A percentile compares a stretch with the other conserved stretches of the same genome.
Conservation (phyloP, 2,113 vertebrate genomes). For the Promerops cafer region DNA sequence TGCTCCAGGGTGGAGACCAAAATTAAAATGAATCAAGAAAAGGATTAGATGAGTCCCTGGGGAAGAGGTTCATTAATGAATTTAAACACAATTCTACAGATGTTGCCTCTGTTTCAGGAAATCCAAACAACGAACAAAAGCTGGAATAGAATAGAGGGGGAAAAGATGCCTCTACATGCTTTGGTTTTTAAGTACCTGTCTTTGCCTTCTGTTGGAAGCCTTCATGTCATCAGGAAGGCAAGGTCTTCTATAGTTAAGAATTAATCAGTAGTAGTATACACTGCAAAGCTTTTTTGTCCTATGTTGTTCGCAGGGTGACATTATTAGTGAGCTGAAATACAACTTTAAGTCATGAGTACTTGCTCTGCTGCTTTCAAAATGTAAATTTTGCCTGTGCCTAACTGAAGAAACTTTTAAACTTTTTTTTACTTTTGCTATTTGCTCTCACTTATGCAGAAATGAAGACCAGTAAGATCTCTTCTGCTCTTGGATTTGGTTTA, state of each 20-base stretch:
- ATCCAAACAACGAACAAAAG: neutral
- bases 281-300: neutral
- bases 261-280: neutral
- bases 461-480: neutral
- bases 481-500: neutral
- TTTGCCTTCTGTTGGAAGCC: neutral
- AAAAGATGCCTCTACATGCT: neutral
- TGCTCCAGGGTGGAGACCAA: neutral
- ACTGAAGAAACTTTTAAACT: neutral
- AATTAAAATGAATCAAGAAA: conserved; percentile 12
- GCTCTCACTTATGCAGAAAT: neutral
- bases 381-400: neutral
- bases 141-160: neutral
- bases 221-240: neutral
- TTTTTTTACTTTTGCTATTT: neutral
- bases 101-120: neutral
- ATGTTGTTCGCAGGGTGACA: neutral
- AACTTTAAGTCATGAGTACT: neutral
- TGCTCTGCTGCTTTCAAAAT: neutral
- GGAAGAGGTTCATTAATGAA: neutral
- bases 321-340: neutral
- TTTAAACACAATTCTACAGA: conserved; percentile 20
- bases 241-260: neutral
- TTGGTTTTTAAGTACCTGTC: neutral
- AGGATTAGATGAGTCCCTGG: neutral